phyloP scores from a whole-genome alignment of 2,888 invertebrate species.

The Epistrophe eligans region DNA sequence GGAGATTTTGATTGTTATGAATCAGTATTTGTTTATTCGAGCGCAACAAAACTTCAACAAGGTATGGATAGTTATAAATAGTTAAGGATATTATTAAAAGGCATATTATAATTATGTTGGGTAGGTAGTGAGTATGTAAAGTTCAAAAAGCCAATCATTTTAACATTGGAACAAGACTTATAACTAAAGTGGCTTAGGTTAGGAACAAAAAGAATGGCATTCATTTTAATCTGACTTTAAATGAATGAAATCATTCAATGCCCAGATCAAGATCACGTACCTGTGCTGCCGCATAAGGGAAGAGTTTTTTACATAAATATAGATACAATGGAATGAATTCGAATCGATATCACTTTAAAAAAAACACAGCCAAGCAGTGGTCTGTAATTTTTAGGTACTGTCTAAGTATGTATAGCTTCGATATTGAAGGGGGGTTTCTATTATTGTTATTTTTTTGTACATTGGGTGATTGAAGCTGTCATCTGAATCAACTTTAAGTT shows the following conservation, averaged over 20 bases:
- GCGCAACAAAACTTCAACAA: constrained; percentile 5
- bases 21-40: constrained; percentile 6
- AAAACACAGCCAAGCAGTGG: constrained; percentile 11
- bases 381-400: constrained; percentile 31
- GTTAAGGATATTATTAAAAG: too few species aligned
- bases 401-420: not conserved
- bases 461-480: constrained; percentile 48
- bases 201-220: not conserved
- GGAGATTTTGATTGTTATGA: constrained; percentile 17
- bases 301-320: constrained; percentile 27
- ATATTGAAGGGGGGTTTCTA: constrained; percentile 23
- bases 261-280: constrained; percentile 36
- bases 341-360: constrained; percentile 46
- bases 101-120: too few species aligned
- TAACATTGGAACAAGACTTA: not conserved
- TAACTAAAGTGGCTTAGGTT: not conserved
- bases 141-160: too few species aligned
- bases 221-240: constrained; percentile 31
- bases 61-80: not conserved
- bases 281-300: constrained; percentile 30
- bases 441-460: constrained; percentile 48
- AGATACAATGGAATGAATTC: constrained; percentile 39
- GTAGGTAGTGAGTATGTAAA: too few species aligned
- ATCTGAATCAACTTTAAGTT: constrained; percentile 43
- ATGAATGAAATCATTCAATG: constrained; percentile 39